These are phyloP conservation scores for Epirrhoe alternata DNA, from an alignment of 2,888 invertebrate species.

Conservation along the genomic window DNA sequence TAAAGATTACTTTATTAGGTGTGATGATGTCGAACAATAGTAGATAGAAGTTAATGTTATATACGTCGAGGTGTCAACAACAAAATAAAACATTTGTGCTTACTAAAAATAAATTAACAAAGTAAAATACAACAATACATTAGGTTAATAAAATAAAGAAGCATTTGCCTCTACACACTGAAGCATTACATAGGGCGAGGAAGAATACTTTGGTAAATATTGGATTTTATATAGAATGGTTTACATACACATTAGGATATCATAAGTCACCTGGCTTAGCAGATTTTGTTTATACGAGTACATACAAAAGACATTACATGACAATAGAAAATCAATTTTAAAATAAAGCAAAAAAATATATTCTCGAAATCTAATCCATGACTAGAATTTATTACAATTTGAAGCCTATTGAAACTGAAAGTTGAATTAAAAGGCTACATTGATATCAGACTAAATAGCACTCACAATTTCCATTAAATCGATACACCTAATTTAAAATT, in stretches of 20 bases:
- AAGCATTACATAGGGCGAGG: slow-evolving; percentile 80
- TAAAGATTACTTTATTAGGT: slow-evolving; percentile 83
- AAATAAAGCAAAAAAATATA: slow-evolving; percentile 57
- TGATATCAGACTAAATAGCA: slow-evolving; percentile 56
- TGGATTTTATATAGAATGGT: slow-evolving; percentile 21
- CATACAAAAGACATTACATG: slow-evolving; percentile 42
- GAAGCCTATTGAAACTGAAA: slow-evolving; percentile 20
- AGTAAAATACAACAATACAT: slow-evolving; percentile 78
- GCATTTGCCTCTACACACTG: slow-evolving; percentile 61
- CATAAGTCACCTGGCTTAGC: slow-evolving; percentile 6
- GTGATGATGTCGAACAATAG: slow-evolving; percentile 80
- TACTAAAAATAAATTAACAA: slow-evolving; percentile 83
- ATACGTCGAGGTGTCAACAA: slow-evolving; percentile 81
- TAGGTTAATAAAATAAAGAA: slow-evolving; percentile 64
- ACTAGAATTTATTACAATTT: slow-evolving; percentile 62
- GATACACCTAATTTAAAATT: slow-evolving; percentile 65
- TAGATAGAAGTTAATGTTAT: slow-evolving; percentile 74
- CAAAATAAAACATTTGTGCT: slow-evolving; percentile 82
- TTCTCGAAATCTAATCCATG: slow-evolving; percentile 62
- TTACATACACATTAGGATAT: slow-evolving; percentile 20
- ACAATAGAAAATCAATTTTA: slow-evolving; percentile 43
- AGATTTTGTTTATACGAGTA: slow-evolving; percentile 27
- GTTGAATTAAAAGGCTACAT: slow-evolving; percentile 25
- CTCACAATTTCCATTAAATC: slow-evolving; percentile 46
- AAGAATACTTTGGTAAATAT: slow-evolving; percentile 23